A percentile compares a stretch with the other conserved stretches of the same genome.
These are phyloP conservation scores for Dynastes maya DNA, from an alignment of 2,888 invertebrate species.

Conservation along the genomic window DNA sequence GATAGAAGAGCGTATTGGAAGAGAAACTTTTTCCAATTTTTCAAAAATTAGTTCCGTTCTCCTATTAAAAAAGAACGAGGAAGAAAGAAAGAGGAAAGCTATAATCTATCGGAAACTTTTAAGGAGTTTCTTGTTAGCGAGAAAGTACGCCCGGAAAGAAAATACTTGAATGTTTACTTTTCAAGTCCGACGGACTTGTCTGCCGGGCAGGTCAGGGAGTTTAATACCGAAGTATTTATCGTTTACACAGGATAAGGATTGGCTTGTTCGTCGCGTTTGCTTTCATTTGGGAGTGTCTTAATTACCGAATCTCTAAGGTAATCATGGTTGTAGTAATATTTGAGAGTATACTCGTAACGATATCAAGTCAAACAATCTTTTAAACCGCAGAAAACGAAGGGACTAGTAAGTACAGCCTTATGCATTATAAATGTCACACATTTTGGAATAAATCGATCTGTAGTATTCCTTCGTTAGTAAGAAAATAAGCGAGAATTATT, in stretches of 20 bases:
- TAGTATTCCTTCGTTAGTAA: too few species aligned
- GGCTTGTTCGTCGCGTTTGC: not conserved
- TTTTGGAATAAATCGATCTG: too few species aligned
- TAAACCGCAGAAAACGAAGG: too few species aligned
- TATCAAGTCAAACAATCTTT: too few species aligned
- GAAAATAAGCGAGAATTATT: too few species aligned
- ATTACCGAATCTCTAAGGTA: not conserved
- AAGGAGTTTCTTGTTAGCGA: slow-evolving; percentile 41
- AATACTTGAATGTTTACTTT: slow-evolving; percentile 39
- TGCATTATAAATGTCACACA: too few species aligned
- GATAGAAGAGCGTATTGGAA: not conserved
- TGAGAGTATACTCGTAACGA: too few species aligned
- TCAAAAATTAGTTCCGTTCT: slow-evolving; percentile 23
- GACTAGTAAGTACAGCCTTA: too few species aligned
- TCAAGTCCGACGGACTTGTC: slow-evolving; percentile 18
- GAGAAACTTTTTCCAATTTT: slow-evolving; percentile 15
- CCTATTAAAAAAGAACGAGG: slow-evolving; percentile 6
- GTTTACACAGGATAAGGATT: slow-evolving; percentile 1
- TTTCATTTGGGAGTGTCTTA: not conserved
- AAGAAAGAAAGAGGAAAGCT: slow-evolving; percentile 7
- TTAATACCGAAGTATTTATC: slow-evolving; percentile 28
- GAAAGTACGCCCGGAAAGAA: slow-evolving; percentile 29
- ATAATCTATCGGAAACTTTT: slow-evolving; percentile 28
- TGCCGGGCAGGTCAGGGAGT: slow-evolving; percentile 28
- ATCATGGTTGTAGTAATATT: not conserved